These are phyloP conservation scores for Alosa sapidissima DNA, from an alignment of 2,797 vertebrate genomes.

Conservation along the genomic window DNA sequence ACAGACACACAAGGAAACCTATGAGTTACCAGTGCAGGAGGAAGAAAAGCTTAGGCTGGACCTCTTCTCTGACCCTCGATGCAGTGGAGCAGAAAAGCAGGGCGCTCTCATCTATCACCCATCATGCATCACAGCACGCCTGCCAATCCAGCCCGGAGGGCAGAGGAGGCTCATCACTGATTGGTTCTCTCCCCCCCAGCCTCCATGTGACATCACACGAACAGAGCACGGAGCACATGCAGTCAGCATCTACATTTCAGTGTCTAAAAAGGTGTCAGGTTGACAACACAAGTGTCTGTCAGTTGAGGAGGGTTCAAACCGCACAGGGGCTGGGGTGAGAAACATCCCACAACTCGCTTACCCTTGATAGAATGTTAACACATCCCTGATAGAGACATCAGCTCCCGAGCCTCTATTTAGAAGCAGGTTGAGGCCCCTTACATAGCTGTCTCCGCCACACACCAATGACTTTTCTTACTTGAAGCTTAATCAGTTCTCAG, in stretches of 20 bases:
- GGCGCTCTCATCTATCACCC: background rate
- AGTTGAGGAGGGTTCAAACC: background rate
- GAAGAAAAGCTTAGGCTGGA: background rate
- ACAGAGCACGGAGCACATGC: background rate
- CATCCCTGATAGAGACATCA: background rate
- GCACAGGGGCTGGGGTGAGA: background rate
- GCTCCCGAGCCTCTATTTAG: background rate
- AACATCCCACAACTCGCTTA: too few species aligned
- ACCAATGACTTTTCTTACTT: background rate
- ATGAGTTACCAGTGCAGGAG: too few species aligned
- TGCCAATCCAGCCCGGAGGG: background rate
- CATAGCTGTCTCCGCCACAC: background rate
- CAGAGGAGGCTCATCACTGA: background rate
- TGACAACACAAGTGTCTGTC: background rate
- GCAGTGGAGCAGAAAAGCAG: background rate
- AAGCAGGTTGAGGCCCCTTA: background rate
- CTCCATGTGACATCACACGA: background rate
- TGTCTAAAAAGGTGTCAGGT: background rate
- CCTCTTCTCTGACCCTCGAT: background rate
- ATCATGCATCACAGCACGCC: constrained; percentile 4
- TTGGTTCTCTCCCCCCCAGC: background rate
- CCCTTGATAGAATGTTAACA: background rate
- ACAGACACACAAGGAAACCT: too few species aligned
- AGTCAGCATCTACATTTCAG: background rate
- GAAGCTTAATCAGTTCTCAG: background rate